phyloP scores from a whole-genome alignment of 30 jellyfish, hydroid and myxozoan genomes.

The Hydractinia symbiolongicarpus region DNA sequence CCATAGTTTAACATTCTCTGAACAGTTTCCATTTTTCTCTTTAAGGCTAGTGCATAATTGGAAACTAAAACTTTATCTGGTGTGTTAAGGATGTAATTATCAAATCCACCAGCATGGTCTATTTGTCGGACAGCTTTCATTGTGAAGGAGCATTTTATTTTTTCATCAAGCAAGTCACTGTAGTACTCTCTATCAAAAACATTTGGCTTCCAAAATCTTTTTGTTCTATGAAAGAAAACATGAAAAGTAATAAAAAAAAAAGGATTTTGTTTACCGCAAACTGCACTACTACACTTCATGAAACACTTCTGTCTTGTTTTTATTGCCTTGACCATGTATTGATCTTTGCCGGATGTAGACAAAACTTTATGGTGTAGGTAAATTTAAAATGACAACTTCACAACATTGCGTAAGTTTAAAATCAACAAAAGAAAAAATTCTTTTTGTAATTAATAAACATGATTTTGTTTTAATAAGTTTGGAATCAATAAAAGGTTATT shows the following conservation, averaged over 20 bases:
- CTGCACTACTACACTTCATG: neutral
- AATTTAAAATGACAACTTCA: neutral
- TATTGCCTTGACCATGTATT: neutral
- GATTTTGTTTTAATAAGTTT: too few relatives aligned
- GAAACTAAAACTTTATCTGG: conserved; percentile 56
- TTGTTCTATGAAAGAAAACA: conserved; percentile 33
- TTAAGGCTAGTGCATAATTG: conserved; percentile 52
- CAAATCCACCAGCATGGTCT: conserved; percentile 85
- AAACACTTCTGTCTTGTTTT: neutral
- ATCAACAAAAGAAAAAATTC: too few relatives aligned
- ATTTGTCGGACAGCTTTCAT: conserved; percentile 57
- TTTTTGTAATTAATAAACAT: too few relatives aligned
- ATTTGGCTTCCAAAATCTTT: conserved; percentile 76
- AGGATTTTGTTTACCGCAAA: neutral
- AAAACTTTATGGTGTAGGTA: neutral
- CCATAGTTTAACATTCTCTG: conserved; percentile 54
- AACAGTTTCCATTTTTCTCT: conserved; percentile 58
- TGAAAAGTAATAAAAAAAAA: neutral
- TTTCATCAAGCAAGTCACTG: conserved; percentile 60
- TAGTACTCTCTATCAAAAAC: conserved; percentile 43
- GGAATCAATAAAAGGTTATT: too few relatives aligned
- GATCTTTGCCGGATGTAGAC: neutral
- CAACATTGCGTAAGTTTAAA: too few relatives aligned
- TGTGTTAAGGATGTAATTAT: conserved; percentile 62
- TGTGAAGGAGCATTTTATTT: conserved; percentile 38